Base-by-base conservation (phyloP, 2,888 invertebrate genomes). In the Drosophila robusta region DNA sequence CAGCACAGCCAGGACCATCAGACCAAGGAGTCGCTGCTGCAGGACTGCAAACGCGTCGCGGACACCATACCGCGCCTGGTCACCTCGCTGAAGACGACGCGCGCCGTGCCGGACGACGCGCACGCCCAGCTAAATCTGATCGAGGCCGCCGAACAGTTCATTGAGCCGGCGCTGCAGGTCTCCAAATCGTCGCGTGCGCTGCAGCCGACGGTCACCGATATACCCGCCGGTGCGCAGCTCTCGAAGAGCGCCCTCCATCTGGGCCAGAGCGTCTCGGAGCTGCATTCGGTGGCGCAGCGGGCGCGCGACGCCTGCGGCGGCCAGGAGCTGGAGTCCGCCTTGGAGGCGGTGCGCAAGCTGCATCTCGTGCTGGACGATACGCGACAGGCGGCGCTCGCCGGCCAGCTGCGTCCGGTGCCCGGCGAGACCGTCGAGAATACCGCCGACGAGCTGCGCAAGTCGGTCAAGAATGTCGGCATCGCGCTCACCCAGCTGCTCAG, bases 401-500 rank as follows among this genome's bases (percentile, higher is more conserved):
- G 95, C 64, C 94, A 95, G 22, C 93, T 98, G 41, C 93, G 95
- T 65, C 97, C 98, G 0, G 92, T 98, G 75, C 98, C 98, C 0
- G 98, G 97, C 44, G 97, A 97, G 91, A 96, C 96, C 14, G 89
- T 93, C 42, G 94, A 94, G 67, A 94, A 93, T 90, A 93, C 94
- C 0, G 93, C 93, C 0, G 93, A 93, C 0, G 93, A 93, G 0
- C 87, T 94, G 70, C 92, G 92, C 24, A 91, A 91, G 1, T 93
- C 94, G 0, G 92, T 93, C 1, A 97, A 98, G 91, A 94, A 95
- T 45, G 96, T 98, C 0, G 97, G 96, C 54, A 95, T 97, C 50
- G 95, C 95, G 39, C 95, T 98, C 85, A 97, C 98, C 4, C 97
- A 97, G 90, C 93, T 99, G 61, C 94, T 98, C 55, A 97, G 97